Conservation (phyloP, 2,888 invertebrate species). For the Eubasilissa splendida region DNA sequence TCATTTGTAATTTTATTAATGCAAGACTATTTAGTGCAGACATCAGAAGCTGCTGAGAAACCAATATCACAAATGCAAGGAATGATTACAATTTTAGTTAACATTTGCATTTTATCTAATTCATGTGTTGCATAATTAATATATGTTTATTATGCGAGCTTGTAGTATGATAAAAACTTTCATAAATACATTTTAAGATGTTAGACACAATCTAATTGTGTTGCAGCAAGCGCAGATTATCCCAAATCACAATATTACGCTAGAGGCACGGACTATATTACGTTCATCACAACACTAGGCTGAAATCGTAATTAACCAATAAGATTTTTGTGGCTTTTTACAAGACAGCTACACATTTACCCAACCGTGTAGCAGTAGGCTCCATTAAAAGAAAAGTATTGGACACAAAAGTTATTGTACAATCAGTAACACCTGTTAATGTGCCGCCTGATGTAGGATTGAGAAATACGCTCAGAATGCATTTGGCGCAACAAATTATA, state of each 20-base stretch:
- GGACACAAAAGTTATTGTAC: conserved; percentile 14
- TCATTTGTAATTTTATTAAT: too few relatives aligned
- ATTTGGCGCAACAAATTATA: conserved; percentile 33
- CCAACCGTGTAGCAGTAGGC: not conserved
- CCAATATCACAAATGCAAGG: too few relatives aligned
- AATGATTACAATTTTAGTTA: too few relatives aligned
- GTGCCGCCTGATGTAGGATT: not conserved
- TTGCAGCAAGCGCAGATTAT: conserved; percentile 6
- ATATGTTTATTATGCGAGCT: not conserved
- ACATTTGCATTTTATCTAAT: too few relatives aligned
- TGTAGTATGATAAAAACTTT: not conserved
- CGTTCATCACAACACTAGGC: conserved; percentile 53
- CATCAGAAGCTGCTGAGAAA: too few relatives aligned
- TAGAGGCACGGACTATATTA: conserved; percentile 57
- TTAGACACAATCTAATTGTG: not conserved
- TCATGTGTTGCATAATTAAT: too few relatives aligned
- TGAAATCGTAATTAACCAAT: conserved; percentile 46
- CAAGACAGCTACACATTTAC: conserved; percentile 43
- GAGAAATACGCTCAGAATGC: conserved; percentile 22
- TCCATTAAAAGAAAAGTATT: conserved; percentile 15
- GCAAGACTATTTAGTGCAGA: too few relatives aligned
- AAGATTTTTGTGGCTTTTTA: conserved; percentile 51
- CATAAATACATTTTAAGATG: conserved; percentile 1
- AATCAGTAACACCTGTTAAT: not conserved
- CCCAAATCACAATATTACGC: conserved; percentile 46